Evolutionary conservation across 2,797 vertebrate genomes (phyloP).

Genomic region (Lycodopsis pacificus): DNA sequence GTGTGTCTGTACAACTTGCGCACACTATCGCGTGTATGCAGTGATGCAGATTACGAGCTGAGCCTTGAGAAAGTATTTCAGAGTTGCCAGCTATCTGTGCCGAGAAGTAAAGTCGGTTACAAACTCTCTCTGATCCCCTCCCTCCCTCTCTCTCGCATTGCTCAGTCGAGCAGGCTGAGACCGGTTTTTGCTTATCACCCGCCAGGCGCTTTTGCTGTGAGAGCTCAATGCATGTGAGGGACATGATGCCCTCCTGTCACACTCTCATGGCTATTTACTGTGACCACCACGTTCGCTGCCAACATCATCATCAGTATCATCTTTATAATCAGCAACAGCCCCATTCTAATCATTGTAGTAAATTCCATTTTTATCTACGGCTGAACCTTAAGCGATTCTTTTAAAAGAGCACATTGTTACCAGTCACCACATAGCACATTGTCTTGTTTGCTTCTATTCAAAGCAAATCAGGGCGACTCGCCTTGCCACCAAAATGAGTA

Average conservation of each 20-base stretch:
- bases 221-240: constrained; percentile 35
- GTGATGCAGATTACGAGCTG: constrained; percentile 28
- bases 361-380: background rate
- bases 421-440: background rate
- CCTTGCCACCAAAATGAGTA: background rate
- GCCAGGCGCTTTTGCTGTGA: constrained; percentile 24
- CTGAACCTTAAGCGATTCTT: background rate
- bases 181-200: constrained; percentile 70
- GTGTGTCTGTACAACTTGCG: constrained; percentile 2
- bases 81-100: constrained; percentile 39
- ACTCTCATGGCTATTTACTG: constrained; percentile 8
- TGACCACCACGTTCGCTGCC: background rate
- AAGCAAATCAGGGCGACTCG: background rate
- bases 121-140: constrained; percentile 1
- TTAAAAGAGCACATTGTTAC: background rate
- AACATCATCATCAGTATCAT: background rate
- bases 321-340: background rate
- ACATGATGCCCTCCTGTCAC: constrained; percentile 7
- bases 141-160: constrained; percentile 5
- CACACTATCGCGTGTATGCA: background rate
- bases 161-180: constrained; percentile 56
- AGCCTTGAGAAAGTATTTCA: constrained; percentile 50
- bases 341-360: no score
- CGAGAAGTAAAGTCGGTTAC: constrained; percentile 26
- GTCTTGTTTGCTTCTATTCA: constrained; percentile 5